Evolutionary conservation across 2,888 invertebrate species (phyloP).

Genomic region (Apamea crenata): DNA sequence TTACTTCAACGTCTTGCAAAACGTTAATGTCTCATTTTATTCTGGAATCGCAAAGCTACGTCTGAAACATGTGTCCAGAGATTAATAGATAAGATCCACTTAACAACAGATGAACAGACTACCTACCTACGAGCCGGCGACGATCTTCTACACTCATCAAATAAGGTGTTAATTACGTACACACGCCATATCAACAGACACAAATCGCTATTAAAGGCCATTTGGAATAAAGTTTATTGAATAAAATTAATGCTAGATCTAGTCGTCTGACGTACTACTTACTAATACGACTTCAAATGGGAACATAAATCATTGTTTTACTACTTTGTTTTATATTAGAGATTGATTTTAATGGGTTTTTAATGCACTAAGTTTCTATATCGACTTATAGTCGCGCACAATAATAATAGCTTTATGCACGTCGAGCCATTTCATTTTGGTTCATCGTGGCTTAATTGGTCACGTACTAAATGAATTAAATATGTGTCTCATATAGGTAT

Average conservation of each 20-base stretch:
- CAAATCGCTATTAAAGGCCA: conserved; percentile 57
- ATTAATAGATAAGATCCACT: conserved; percentile 36
- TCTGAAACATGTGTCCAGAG: conserved; percentile 24
- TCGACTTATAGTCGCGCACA: conserved; percentile 4
- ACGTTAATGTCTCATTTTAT: neutral
- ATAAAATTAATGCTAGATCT: conserved; percentile 45
- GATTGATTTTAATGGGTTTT: conserved; percentile 51
- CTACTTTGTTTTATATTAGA: conserved; percentile 45
- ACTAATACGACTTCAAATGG: conserved; percentile 46
- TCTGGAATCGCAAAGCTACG: neutral
- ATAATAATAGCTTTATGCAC: conserved; percentile 5
- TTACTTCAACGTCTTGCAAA: neutral
- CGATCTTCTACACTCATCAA: conserved; percentile 37
- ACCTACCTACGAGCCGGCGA: conserved; percentile 40
- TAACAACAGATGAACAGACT: conserved; percentile 38
- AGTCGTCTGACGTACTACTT: conserved; percentile 37
- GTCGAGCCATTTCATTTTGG: neutral
- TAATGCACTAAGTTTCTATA: conserved; percentile 41
- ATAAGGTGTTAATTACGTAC: conserved; percentile 66
- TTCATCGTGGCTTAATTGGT: neutral
- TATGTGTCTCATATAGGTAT: neutral
- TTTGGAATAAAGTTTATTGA: conserved; percentile 57
- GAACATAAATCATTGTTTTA: conserved; percentile 60
- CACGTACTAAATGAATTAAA: neutral
- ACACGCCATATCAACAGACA: conserved; percentile 61